These are phyloP conservation scores for Lonchura striata DNA, from an alignment of 2,113 vertebrate genomes.

Conservation along the genomic window DNA sequence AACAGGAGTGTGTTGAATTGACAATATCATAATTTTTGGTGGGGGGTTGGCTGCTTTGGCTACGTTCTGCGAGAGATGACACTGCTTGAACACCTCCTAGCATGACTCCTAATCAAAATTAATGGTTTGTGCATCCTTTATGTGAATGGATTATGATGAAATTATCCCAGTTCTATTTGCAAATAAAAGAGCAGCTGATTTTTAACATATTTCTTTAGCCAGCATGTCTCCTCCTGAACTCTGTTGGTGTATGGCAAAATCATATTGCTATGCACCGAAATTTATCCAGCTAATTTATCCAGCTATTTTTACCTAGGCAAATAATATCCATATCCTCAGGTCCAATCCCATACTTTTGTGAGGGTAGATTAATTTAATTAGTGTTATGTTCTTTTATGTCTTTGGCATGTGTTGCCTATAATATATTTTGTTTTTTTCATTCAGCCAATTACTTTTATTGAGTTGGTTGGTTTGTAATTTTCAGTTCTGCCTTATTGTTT, in stretches of 20 bases:
- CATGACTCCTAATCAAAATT: background rate
- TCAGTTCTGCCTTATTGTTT: background rate
- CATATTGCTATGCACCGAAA: no score
- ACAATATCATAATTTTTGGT: background rate
- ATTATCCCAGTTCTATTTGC: background rate
- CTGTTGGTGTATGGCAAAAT: background rate
- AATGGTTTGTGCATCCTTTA: background rate
- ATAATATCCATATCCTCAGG: background rate
- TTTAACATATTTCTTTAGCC: background rate
- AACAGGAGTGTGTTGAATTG: background rate
- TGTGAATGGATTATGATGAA: background rate
- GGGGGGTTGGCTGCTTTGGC: background rate
- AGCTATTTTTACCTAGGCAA: background rate
- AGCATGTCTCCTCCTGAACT: background rate
- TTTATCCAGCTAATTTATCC: background rate
- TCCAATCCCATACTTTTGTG: background rate
- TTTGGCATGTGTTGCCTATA: background rate
- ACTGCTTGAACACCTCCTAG: background rate
- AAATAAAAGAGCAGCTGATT: background rate
- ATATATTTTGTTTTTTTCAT: background rate
- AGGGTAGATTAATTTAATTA: background rate
- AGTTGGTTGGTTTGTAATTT: background rate
- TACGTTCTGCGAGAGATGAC: rapidly evolving
- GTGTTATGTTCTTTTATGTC: background rate
- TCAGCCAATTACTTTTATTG: background rate